Evolutionary conservation across 1,140 invertebrate species (phyloP), one percentile per base, ranked within the genome.

Genomic region (Drosophila sechellia): DNA sequence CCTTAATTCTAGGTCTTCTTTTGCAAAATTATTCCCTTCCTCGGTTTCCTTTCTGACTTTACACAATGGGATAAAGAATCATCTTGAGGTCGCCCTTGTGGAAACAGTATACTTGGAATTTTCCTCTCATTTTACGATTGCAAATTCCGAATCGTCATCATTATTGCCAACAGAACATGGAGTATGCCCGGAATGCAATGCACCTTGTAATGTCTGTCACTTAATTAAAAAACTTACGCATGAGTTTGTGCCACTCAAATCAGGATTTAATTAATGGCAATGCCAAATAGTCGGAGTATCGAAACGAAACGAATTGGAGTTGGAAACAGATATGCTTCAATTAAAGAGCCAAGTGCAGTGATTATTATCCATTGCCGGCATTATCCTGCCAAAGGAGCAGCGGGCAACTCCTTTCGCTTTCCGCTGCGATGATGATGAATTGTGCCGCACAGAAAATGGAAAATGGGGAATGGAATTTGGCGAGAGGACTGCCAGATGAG

Each of bases 361-460:
- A 74, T 74, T 74, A 74, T 74, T 74, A 75, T 64, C 17, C 42
- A 37, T 31, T 39, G 59, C 27, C 10, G 20, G 52, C 35, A 31
- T 61, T 60, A 43, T 45, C 20, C 12, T 35, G 39, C 53, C 40
- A 63, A 31, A 56, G 52, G 35, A 40, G 31, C 35, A n/a, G 22
- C 35, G 10, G 13, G 11, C 35, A 10, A 27, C 20, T 5, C 20
- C 10, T 20, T 20, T 12, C 10, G 48, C 11, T 13, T 6, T 20
- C 60, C n/a, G n/a, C 50, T 17, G 2, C 4, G 34, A 34, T 34
- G 34, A 34, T 75, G 70, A 74, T 74, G 71, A 75, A 74, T 74
- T 75, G 58, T 49, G 70, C n/a, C 40, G 12, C 3, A 6, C n/a
- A 22, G 40, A 64, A 35, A 45, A 10, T 37, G 22, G 13, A 17